These are phyloP conservation scores for Alces alces DNA, from an alignment of 2,113 vertebrate genomes.

Conservation along the genomic window DNA sequence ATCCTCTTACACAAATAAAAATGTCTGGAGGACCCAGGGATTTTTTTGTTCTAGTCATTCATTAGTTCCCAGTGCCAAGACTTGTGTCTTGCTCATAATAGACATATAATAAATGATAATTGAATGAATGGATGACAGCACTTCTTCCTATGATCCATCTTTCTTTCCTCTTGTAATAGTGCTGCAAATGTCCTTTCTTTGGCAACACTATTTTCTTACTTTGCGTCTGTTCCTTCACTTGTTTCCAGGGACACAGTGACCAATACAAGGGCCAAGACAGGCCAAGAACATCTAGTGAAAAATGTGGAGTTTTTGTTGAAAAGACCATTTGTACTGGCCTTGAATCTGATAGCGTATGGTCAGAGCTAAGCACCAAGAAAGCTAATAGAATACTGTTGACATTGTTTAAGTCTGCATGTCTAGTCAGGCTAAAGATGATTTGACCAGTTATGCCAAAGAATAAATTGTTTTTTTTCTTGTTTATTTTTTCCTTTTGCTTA, in stretches of 20 bases:
- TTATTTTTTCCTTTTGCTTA: not conserved
- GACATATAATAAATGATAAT: not conserved
- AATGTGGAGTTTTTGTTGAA: not conserved
- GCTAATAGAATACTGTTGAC: not conserved
- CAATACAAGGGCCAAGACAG: not conserved
- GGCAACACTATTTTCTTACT: not conserved
- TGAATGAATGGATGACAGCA: not conserved
- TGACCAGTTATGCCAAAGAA: not conserved
- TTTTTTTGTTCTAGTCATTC: not conserved
- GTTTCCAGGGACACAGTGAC: not conserved
- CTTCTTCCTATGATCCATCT: not conserved
- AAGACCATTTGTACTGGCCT: not conserved
- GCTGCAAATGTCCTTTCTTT: not conserved
- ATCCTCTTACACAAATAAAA: not conserved
- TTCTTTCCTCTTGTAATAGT: not conserved
- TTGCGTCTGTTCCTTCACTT: not conserved
- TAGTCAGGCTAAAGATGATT: not conserved
- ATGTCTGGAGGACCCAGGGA: not conserved
- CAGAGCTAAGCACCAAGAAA: not conserved
- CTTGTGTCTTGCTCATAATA: not conserved
- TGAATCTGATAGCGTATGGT: not conserved
- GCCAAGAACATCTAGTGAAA: not conserved
- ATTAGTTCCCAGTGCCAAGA: not conserved
- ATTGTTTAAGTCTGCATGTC: not conserved
- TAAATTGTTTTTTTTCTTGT: not conserved